Conservation (phyloP, 2,113 vertebrate genomes). For the Platanista minor region DNA sequence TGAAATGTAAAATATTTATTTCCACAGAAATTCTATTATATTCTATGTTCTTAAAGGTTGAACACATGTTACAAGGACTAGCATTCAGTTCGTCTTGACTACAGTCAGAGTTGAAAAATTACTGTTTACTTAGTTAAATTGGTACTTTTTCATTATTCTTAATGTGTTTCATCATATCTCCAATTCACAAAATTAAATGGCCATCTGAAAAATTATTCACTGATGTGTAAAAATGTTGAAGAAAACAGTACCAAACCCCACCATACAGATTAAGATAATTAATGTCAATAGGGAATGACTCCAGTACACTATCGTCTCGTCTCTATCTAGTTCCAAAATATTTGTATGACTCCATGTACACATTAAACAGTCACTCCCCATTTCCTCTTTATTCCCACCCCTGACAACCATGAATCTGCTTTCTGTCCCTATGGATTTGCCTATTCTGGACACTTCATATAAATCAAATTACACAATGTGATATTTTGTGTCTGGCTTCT, state of each 20-base stretch:
- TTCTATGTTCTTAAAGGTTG: not conserved
- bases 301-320: not conserved
- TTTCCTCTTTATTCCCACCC: not conserved
- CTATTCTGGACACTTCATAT: not conserved
- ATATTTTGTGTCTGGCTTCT: not conserved
- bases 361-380: not conserved
- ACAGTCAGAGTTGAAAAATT: not conserved
- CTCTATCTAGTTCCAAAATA: not conserved
- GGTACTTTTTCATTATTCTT: not conserved
- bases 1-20: slow-evolving; percentile 5
- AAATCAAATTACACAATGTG: not conserved
- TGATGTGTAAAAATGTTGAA: not conserved
- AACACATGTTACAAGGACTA: not conserved
- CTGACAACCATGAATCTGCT: not conserved
- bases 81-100: not conserved
- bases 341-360: not conserved
- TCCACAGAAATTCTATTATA: not conserved
- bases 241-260: not conserved
- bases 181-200: slow-evolving; percentile 34
- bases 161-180: not conserved
- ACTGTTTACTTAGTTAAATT: not conserved
- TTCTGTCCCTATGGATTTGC: not conserved
- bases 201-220: not conserved
- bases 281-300: not conserved
- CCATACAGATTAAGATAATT: not conserved